Base-by-base conservation (phyloP, 2,888 invertebrate genomes). In the Nemotelus nigrinus region DNA sequence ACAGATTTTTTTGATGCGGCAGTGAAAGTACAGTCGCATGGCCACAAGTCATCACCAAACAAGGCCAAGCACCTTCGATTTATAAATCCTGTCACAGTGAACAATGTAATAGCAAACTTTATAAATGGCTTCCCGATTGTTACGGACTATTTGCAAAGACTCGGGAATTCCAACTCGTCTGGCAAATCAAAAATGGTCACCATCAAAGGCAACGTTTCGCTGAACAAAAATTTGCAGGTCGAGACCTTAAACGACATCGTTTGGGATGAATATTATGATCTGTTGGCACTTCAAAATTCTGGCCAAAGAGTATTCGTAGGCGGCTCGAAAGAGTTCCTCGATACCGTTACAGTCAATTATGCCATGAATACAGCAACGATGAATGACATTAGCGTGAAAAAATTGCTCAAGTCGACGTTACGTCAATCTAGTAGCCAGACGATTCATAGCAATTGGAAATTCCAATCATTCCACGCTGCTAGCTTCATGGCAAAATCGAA, bases 191-290 rank as follows among this genome's bases (percentile, higher is more conserved):
- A 10, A 41, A 2, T 43, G 6, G 2, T 63, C 5, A 6, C 45
- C 2, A 70, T 70, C 6, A 50, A 53, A 8, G 53, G 43, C 7
- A 43, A 53, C 3, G 70, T 55, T 39, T 3, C 10, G 7, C 55
- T 70, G 53, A 39, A 41, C 3, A 3, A 41, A 70, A 70, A 70
- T 47, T 55, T 70, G 43, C 4, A 41, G 10, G 53, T 70, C 5
- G 5, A 70, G 2, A 50, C 41, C 2, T 5, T 70, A 55, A 70
- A 70, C 8, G 8, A 7, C 43, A 53, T 70, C 4, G 2, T 6
- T 5, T 70, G 70, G 70, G 55, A 70, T 6, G 47, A 70, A 43
- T 70, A 55, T 3, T 43, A n/a, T 43, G 43, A 39, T 41, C 3
- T 55, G 2, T 43, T 70, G 4, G n/a, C 8, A 10, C 55, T 70